Evolutionary conservation across 2,113 vertebrate species (phyloP).

Genomic region (Laterallus jamaicensis): DNA sequence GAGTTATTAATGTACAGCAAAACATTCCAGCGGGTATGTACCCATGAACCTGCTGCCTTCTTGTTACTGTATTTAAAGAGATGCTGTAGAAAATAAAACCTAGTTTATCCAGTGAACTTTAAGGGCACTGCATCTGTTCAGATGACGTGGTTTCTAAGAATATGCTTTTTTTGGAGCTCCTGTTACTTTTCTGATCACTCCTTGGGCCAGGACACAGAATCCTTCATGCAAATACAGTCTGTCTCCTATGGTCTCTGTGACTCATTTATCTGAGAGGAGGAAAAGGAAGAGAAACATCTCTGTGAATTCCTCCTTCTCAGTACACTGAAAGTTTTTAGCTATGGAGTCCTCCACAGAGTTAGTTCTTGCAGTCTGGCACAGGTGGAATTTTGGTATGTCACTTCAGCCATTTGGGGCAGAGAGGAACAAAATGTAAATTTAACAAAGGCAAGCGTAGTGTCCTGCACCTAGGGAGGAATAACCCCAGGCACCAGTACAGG

Average conservation of each 20-base stretch:
- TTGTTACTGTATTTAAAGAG: slow-evolving; percentile 54
- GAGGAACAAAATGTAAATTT: no score
- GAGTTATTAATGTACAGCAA: slow-evolving; percentile 41
- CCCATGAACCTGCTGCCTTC: slow-evolving; percentile 52
- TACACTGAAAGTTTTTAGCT: neutral
- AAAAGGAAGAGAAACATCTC: neutral
- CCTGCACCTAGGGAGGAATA: no score
- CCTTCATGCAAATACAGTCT: neutral
- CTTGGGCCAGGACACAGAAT: neutral
- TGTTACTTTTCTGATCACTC: slow-evolving; percentile 14
- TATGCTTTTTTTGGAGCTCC: slow-evolving; percentile 7
- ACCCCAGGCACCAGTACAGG: no score
- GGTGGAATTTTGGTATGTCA: neutral
- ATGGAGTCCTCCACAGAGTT: neutral
- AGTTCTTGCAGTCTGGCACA: neutral
- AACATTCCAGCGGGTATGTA: slow-evolving; percentile 41
- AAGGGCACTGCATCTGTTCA: slow-evolving; percentile 41
- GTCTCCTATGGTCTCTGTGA: neutral
- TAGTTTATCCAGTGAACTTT: slow-evolving; percentile 28
- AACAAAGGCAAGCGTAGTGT: no score
- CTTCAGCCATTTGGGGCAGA: neutral
- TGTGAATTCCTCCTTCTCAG: neutral
- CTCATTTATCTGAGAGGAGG: neutral
- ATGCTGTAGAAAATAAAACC: slow-evolving; percentile 50
- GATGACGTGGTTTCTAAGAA: slow-evolving; percentile 44